Evolutionary conservation across 2,113 vertebrate genomes (phyloP).

Genomic region (Nyctereutes procyonoides): DNA sequence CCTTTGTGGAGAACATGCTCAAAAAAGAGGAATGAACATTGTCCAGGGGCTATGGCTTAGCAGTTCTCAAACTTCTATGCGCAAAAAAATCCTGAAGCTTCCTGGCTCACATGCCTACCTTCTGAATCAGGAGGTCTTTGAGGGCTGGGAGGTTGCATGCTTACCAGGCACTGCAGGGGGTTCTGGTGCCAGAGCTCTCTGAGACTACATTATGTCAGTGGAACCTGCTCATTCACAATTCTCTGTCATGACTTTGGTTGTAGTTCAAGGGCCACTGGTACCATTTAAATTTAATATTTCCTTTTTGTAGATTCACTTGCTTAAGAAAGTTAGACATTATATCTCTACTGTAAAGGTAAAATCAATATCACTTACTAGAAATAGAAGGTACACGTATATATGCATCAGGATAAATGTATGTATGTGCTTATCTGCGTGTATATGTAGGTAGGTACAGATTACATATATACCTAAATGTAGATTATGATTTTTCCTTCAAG

Average conservation of each 20-base stretch:
- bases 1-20: neutral
- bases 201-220: neutral
- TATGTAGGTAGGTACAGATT: neutral
- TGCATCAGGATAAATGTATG: neutral
- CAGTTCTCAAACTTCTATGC: neutral
- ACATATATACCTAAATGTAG: neutral
- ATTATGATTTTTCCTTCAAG: neutral
- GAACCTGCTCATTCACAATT: neutral
- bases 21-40: neutral
- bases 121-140: neutral
- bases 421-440: neutral
- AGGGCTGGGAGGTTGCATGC: neutral
- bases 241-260: neutral
- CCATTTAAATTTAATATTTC: neutral
- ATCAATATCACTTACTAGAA: neutral
- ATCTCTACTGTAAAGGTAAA: neutral
- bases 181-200: no score
- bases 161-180: neutral
- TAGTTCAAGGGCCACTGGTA: neutral
- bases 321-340: neutral
- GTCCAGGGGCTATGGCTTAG: neutral
- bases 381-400: neutral
- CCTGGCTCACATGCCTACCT: neutral
- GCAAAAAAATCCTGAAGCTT: neutral
- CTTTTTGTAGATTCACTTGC: neutral